A percentile compares a stretch with the other conserved stretches of the same genome.
phyloP scores from a whole-genome alignment of 2,113 vertebrate genomes.

The Cryptomyrus ogoouensis region DNA sequence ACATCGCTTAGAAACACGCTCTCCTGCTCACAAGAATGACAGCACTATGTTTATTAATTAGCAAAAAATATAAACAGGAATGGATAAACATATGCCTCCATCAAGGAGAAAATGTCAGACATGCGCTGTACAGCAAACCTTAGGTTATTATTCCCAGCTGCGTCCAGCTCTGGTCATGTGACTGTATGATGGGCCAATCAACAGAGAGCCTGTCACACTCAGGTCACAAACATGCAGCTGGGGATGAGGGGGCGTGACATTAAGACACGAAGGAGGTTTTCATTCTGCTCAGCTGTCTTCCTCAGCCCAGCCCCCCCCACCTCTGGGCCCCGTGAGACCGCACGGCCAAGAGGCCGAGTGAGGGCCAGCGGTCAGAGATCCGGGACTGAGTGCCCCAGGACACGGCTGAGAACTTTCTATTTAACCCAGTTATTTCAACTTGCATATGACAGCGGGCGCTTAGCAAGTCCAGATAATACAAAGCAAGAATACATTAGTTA shows the following conservation, averaged over 20 bases:
- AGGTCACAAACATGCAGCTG: not conserved
- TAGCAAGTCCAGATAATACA: conserved; percentile 20
- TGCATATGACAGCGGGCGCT: conserved; percentile 42
- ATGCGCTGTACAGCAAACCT: not conserved
- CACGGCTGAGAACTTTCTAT: conserved; percentile 30
- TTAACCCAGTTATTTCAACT: conserved; percentile 42
- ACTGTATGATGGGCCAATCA: not conserved
- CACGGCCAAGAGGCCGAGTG: not conserved
- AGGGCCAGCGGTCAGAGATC: not conserved
- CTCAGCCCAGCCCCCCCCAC: not conserved
- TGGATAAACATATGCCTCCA: not conserved
- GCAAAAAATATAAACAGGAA: not conserved
- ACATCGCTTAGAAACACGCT: not conserved
- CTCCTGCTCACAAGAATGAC: not conserved
- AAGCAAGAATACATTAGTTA: conserved; percentile 21
- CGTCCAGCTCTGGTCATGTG: not conserved
- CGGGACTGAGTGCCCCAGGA: not conserved
- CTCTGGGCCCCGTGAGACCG: not conserved
- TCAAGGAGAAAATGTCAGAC: not conserved
- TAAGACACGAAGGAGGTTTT: not conserved
- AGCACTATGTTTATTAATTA: not conserved
- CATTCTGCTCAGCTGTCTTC: not conserved
- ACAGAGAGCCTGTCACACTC: not conserved
- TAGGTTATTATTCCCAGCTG: not conserved
- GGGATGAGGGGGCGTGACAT: not conserved